A percentile compares a stretch with the other conserved stretches of the same genome.
These are phyloP conservation scores for Hoplias malabaricus DNA, from an alignment of 2,113 vertebrate genomes.

Conservation along the genomic window DNA sequence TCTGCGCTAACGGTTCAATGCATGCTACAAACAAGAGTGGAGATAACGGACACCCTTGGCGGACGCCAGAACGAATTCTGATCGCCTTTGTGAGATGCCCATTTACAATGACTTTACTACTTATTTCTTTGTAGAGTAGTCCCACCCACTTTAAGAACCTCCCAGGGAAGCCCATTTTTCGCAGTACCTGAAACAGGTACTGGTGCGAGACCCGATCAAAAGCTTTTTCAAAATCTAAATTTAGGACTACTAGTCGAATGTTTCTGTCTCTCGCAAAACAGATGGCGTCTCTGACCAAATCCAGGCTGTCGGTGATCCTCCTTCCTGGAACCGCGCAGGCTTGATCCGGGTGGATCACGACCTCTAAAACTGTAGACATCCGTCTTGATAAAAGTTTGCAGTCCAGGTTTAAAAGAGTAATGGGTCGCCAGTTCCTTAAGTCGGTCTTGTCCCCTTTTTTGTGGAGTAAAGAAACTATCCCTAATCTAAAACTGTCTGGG, in stretches of 20 bases:
- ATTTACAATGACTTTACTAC: too few species aligned
- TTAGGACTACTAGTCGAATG: slow-evolving; percentile 23
- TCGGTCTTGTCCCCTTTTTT: slow-evolving; percentile 39
- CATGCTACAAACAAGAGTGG: too few species aligned
- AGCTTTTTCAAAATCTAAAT: too few species aligned
- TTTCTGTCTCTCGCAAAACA: slow-evolving; percentile 50
- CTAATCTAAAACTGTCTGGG: slow-evolving; percentile 24
- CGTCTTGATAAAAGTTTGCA: slow-evolving; percentile 9
- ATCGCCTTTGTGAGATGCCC: too few species aligned
- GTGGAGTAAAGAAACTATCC: not conserved
- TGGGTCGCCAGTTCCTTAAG: slow-evolving; percentile 30
- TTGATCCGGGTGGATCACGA: slow-evolving; percentile 51
- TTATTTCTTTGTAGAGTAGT: too few species aligned
- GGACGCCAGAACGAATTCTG: too few species aligned
- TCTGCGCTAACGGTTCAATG: too few species aligned
- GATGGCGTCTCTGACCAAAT: slow-evolving; percentile 43
- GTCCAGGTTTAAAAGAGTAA: slow-evolving; percentile 27
- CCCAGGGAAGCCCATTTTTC: too few species aligned
- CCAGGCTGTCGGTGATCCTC: slow-evolving; percentile 45
- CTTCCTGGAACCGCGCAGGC: slow-evolving; percentile 33
- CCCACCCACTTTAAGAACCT: too few species aligned
- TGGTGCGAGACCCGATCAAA: too few species aligned
- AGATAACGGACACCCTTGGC: too few species aligned
- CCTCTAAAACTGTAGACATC: slow-evolving; percentile 26
- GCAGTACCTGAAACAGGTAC: too few species aligned